Percentiles rank a stretch among this genome's conserved stretches.
Evolutionary conservation across 2,888 invertebrate species (phyloP).

Genomic region (Euzetes globulus): DNA sequence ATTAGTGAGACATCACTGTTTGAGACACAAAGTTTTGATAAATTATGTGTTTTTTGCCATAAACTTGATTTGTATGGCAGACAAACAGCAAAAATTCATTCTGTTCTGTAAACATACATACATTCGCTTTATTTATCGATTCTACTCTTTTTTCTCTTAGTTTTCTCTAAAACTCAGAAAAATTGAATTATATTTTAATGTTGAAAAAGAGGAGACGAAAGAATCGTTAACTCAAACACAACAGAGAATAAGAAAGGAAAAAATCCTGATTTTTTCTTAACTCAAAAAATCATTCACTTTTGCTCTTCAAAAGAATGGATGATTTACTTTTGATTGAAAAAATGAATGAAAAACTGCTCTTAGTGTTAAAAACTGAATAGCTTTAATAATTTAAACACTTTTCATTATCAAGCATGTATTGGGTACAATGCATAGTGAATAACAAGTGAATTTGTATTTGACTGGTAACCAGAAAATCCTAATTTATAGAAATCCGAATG

Average conservation of each 20-base stretch:
- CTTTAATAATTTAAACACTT: neutral
- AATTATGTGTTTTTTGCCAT: neutral
- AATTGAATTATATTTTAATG: slow-evolving; percentile 3
- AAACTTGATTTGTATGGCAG: slow-evolving; percentile 1
- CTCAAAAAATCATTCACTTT: neutral
- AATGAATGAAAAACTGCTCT: neutral
- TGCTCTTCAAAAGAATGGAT: neutral
- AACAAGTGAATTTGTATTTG: too few species aligned
- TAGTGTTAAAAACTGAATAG: neutral
- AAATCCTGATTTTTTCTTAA: neutral
- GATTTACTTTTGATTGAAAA: slow-evolving; percentile 15
- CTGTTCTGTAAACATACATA: neutral
- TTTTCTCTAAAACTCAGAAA: neutral
- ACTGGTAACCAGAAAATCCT: neutral
- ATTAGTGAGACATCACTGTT: neutral
- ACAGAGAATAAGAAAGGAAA: neutral
- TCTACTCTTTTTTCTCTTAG: neutral
- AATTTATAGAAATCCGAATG: too few species aligned
- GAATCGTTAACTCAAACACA: neutral
- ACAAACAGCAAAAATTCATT: slow-evolving; percentile 2
- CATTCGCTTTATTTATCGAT: slow-evolving; percentile 19
- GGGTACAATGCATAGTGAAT: too few species aligned
- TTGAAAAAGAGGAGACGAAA: slow-evolving; percentile 7
- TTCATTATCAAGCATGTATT: neutral
- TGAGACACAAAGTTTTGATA: neutral